A percentile compares a stretch with the other conserved stretches of the same genome.
These are phyloP conservation scores for Centropus bengalensis DNA, from an alignment of 2,113 vertebrate genomes.

Conservation along the genomic window DNA sequence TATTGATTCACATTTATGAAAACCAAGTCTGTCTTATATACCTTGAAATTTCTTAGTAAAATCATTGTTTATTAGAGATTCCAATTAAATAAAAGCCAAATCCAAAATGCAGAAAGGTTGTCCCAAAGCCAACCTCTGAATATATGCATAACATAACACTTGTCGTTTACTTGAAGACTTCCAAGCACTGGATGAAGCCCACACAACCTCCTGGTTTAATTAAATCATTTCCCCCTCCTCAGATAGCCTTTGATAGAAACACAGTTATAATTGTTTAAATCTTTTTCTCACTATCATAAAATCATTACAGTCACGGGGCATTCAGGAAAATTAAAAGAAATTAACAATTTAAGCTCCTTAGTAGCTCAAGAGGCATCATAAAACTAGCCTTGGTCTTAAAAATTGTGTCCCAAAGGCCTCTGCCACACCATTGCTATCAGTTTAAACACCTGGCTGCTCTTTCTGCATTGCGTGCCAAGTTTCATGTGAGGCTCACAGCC, in stretches of 20 bases:
- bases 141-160: neutral
- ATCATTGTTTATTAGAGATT: neutral
- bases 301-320: neutral
- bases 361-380: neutral
- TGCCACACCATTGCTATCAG: neutral
- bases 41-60: neutral
- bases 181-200: neutral
- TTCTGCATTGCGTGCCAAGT: accelerated
- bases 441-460: neutral
- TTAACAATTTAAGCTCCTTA: neutral
- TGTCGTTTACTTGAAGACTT: neutral
- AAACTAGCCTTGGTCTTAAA: neutral
- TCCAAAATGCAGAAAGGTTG: accelerated
- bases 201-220: neutral
- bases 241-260: neutral
- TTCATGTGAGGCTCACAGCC: too few species aligned
- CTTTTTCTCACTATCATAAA: neutral
- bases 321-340: neutral
- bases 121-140: neutral
- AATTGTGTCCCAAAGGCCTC: neutral
- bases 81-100: neutral
- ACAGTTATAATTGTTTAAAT: neutral
- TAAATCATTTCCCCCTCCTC: neutral
- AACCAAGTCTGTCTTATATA: neutral
- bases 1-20: neutral